These are phyloP conservation scores for Oenanthe melanoleuca DNA, from an alignment of 2,113 vertebrate genomes.

Conservation along the genomic window DNA sequence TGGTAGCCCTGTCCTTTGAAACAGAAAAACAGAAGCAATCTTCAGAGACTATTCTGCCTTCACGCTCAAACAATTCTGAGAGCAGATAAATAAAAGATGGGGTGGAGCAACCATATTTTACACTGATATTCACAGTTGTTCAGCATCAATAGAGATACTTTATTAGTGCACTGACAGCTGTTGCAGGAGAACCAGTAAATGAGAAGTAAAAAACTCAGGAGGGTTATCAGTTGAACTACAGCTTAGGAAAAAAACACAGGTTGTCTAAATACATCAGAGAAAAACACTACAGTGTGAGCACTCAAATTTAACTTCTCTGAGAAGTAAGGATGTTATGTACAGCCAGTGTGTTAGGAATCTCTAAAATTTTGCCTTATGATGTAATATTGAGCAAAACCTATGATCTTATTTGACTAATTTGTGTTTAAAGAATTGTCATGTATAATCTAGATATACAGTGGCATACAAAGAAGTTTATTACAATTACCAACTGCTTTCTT, in stretches of 20 bases:
- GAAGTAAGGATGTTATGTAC: not conserved
- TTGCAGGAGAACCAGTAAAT: not conserved
- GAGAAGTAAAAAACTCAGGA: not conserved
- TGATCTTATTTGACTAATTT: not conserved
- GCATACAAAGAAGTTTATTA: not conserved
- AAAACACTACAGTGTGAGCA: not conserved
- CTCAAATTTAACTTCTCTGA: not conserved
- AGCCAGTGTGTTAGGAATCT: not conserved
- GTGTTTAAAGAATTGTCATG: not conserved
- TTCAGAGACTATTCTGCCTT: constrained; percentile 30
- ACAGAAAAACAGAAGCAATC: not conserved
- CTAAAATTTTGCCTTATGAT: not conserved
- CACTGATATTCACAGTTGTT: constrained; percentile 14
- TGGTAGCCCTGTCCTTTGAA: not conserved
- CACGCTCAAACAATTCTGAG: not conserved
- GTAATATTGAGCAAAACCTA: not conserved
- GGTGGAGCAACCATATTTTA: constrained; percentile 23
- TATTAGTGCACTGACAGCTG: not conserved
- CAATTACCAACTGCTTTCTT: not conserved
- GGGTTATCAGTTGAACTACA: not conserved
- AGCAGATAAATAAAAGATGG: constrained; percentile 42
- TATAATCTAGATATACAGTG: not conserved
- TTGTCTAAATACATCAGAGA: not conserved
- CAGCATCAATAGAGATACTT: constrained; percentile 11
- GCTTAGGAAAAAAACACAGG: not conserved